Base-by-base conservation (phyloP, 2,888 invertebrate species). In the Rotaria socialis region DNA sequence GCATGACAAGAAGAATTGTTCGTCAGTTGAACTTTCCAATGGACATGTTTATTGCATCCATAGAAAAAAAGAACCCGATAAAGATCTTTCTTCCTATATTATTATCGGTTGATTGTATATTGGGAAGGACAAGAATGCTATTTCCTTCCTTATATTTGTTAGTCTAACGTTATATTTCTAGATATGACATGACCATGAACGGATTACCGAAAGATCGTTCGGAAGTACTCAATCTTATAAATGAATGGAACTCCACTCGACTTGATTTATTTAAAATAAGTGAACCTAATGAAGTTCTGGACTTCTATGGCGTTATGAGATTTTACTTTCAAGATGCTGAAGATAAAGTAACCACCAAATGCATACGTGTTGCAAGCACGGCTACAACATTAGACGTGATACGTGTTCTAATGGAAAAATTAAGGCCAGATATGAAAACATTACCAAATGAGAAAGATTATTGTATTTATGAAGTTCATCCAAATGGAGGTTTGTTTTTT, bases 391-490 rank as follows among this genome's bases (percentile, higher is more conserved):
- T 94, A 91, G 96, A 96, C 91, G 97, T 99, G 88, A 96, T 99
- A 91, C 96, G 95, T 91, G 97, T 96, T 16, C 93, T 99, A 88
- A 96, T 99, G 89, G 98, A 98, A 92, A 99, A 99, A 92, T 99
- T 99, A 93, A 95, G 98, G 90, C 98, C 99, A 41, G 99, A 99
- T 92, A 96, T 99, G 96, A 94, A 96, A 88, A 98, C 99, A 97
- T 92, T 94, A 85, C 86, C 86, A 24, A 74, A 60, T 35, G 74
- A 58, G 35, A 86, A 85, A 67, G 85, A 87, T 87, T 87, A 94
- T 90, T 93, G 93, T 74, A 92, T 94, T 84, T 94, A 94, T 91
- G 94, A 94, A 90, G 94, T 94, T 84, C 94, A 94, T 89, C 94
- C 94, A 88, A 94, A 94, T 90, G 94, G 80, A 94, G 91, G 94